phyloP scores from a whole-genome alignment of 1,140 invertebrate genomes.

The Drosophila kanapiae region DNA sequence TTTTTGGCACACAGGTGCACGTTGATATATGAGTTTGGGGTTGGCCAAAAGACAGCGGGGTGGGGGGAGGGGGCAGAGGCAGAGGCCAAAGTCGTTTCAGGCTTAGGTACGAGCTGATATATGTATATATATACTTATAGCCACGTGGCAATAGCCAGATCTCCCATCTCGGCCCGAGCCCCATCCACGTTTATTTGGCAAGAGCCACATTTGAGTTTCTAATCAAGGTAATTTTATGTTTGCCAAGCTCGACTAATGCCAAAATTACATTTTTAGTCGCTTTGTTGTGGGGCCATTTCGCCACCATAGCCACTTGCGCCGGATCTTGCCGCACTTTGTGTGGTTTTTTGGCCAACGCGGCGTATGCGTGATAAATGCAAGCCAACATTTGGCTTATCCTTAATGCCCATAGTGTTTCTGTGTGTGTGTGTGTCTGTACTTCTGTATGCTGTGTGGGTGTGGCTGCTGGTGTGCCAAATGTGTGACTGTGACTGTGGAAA shows the following conservation, averaged over 20 bases:
- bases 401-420: conserved; percentile 48
- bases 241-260: conserved; percentile 76
- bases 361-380: conserved; percentile 74
- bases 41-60: conserved; percentile 23
- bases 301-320: conserved; percentile 13
- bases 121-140: conserved; percentile 55
- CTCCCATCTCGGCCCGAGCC: not conserved
- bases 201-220: conserved; percentile 72
- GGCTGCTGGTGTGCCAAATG: conserved; percentile 1
- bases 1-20: conserved; percentile 69
- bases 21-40: conserved; percentile 67
- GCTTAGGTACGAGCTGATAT: conserved; percentile 72
- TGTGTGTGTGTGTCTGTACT: conserved; percentile 2
- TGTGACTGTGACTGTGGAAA: conserved; percentile 22
- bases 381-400: conserved; percentile 54
- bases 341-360: conserved; percentile 52
- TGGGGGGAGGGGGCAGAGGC: not conserved
- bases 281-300: conserved; percentile 38
- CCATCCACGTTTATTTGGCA: conserved; percentile 45
- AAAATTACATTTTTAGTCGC: conserved; percentile 81
- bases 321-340: conserved; percentile 17
- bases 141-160: conserved; percentile 50
- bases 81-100: conserved; percentile 70
- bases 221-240: conserved; percentile 83
- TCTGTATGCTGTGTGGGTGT: not conserved